phyloP scores from a whole-genome alignment of 2,797 vertebrate species.

The Chaetophractus vellerosus region DNA sequence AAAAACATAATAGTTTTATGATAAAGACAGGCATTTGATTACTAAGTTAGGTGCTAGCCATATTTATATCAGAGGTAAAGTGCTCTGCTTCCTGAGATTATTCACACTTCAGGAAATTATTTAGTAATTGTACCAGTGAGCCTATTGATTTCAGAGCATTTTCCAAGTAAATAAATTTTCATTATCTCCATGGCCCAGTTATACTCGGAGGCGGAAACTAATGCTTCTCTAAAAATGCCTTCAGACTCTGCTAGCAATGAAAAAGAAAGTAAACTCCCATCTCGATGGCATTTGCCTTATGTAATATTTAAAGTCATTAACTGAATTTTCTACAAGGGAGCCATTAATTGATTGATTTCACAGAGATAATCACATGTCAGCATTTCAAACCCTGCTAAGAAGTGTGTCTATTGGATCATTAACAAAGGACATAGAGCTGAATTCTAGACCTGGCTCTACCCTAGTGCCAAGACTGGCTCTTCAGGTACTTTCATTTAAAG shows the following conservation, averaged over 20 bases:
- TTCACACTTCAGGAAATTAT: constrained; percentile 56
- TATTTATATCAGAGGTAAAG: neutral
- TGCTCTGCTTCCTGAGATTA: constrained; percentile 24
- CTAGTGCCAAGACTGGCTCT: neutral
- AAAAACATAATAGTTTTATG: neutral
- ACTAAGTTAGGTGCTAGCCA: neutral
- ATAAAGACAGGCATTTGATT: constrained; percentile 19
- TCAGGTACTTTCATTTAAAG: neutral
- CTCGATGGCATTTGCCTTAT: neutral
- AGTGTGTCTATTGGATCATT: neutral
- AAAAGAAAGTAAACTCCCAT: neutral
- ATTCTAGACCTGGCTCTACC: neutral
- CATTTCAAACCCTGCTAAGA: neutral
- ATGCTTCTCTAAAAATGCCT: constrained; percentile 44
- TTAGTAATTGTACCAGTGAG: constrained; percentile 39
- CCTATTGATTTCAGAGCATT: neutral
- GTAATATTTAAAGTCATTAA: constrained; percentile 45
- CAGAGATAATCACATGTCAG: neutral
- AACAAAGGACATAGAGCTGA: neutral
- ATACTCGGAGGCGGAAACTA: neutral
- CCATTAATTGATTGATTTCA: neutral
- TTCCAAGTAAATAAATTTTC: neutral
- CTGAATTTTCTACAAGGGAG: constrained; percentile 15
- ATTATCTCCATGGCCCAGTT: neutral
- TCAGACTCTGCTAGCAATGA: constrained; percentile 3